Conservation (phyloP, 2,888 invertebrate genomes). For the Cephus pulcher region DNA sequence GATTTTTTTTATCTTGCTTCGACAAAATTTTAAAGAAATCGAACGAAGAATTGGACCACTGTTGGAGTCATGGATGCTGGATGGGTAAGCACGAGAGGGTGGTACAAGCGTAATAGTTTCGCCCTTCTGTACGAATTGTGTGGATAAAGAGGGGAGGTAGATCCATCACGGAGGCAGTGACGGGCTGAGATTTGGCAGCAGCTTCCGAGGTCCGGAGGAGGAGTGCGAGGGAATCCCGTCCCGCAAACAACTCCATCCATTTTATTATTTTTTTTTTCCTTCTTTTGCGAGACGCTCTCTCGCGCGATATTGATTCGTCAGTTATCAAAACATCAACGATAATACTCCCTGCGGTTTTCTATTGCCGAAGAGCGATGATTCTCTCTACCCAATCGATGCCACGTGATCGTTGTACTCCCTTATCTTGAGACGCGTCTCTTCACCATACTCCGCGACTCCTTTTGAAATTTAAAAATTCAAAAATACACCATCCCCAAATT, state of each 20-base stretch:
- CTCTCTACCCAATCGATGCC: background rate
- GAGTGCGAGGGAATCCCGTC: conserved; percentile 32
- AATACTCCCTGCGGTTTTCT: conserved; percentile 15
- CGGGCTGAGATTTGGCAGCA: conserved; percentile 58
- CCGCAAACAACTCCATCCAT: conserved; percentile 49
- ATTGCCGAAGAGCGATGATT: background rate
- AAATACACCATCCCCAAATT: background rate
- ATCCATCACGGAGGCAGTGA: conserved; percentile 58
- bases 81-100: background rate
- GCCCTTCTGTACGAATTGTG: conserved; percentile 37
- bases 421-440: background rate
- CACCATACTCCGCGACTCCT: background rate
- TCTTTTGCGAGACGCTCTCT: conserved; percentile 39
- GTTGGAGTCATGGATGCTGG: background rate
- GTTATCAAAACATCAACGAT: conserved; percentile 45
- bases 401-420: background rate
- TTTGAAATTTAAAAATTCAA: background rate
- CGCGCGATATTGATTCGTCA: conserved; percentile 42
- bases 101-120: conserved; percentile 37
- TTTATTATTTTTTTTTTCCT: conserved; percentile 58
- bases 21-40: background rate
- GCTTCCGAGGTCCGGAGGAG: conserved; percentile 43
- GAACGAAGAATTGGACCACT: background rate
- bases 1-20: background rate
- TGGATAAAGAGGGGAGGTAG: conserved; percentile 46